These are phyloP conservation scores for Mionectes olivaceus DNA, from an alignment of 2,797 vertebrate species.

Conservation along the genomic window DNA sequence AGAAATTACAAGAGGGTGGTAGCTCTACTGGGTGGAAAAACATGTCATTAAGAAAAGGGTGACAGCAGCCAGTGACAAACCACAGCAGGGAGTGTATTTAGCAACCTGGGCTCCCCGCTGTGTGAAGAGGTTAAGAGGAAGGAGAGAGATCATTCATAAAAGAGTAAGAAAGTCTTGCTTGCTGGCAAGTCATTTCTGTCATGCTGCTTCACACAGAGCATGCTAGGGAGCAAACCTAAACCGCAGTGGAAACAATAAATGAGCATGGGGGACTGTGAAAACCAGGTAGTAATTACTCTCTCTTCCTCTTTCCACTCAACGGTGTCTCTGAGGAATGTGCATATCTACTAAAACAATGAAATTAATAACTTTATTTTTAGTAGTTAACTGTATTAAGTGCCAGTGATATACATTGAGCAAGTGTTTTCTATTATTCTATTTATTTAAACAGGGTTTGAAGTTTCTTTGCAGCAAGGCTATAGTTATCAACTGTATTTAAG, in stretches of 20 bases:
- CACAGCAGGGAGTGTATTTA: neutral
- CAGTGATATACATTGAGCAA: neutral
- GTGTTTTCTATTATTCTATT: neutral
- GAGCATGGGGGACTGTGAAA: neutral
- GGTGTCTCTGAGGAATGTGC: neutral
- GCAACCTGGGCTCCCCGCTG: neutral
- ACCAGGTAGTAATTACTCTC: neutral
- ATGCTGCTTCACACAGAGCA: neutral
- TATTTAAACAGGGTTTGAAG: neutral
- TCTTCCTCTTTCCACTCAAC: neutral
- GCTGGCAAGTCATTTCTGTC: neutral
- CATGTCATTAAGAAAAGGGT: neutral
- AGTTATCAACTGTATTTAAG: neutral
- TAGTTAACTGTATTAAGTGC: neutral
- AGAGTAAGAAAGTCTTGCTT: neutral
- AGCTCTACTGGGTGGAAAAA: conserved; percentile 21
- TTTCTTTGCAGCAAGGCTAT: neutral
- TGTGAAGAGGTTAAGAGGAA: neutral
- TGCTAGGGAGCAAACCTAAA: neutral
- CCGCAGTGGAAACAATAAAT: neutral
- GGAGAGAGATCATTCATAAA: conserved; percentile 41
- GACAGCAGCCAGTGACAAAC: neutral
- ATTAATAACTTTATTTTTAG: neutral
- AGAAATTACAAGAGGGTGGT: neutral
- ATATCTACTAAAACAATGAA: neutral